Percentiles rank a stretch among this genome's conserved stretches.
Evolutionary conservation across 92 coral and sea anemone genomes (phyloP).

Genomic region (Phymanthus crucifer): DNA sequence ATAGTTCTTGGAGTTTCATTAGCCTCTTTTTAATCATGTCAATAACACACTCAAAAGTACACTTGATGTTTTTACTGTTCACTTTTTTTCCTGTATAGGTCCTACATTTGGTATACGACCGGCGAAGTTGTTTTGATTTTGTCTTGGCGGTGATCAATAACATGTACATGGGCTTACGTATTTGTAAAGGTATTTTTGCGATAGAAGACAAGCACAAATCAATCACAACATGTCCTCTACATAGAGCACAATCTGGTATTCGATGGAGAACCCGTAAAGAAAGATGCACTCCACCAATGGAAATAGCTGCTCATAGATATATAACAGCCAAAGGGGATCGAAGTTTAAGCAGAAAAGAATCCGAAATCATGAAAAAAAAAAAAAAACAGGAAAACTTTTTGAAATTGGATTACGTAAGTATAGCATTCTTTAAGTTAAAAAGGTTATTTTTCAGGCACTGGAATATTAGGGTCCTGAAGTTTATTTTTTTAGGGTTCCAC

Average conservation of each 20-base stretch:
- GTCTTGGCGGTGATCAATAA: not conserved
- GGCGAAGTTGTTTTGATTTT: not conserved
- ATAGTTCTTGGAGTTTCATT: slow-evolving; percentile 28
- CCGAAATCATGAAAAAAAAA: not conserved
- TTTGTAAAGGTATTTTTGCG: slow-evolving; percentile 33
- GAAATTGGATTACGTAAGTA: slow-evolving; percentile 43
- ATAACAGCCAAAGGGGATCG: slow-evolving; percentile 23
- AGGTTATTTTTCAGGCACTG: too few relatives aligned
- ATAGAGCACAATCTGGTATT: slow-evolving; percentile 37
- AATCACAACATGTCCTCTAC: slow-evolving; percentile 42
- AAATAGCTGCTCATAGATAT: slow-evolving; percentile 31
- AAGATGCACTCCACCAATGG: slow-evolving; percentile 13
- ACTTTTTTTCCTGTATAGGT: too few relatives aligned
- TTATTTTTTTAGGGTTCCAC: too few relatives aligned
- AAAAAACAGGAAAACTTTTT: slow-evolving; percentile 12
- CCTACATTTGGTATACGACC: too few relatives aligned
- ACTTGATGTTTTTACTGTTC: not conserved
- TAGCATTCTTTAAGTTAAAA: too few relatives aligned
- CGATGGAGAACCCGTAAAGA: slow-evolving; percentile 42
- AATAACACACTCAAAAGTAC: slow-evolving; percentile 43
- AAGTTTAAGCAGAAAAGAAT: slow-evolving; percentile 23
- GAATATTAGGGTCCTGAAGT: not conserved
- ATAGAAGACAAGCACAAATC: slow-evolving; percentile 37
- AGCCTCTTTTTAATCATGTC: slow-evolving; percentile 21
- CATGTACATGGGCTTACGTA: too few relatives aligned